These are phyloP conservation scores for Cebidichthys violaceus DNA, from an alignment of 2,113 vertebrate genomes.

Conservation along the genomic window DNA sequence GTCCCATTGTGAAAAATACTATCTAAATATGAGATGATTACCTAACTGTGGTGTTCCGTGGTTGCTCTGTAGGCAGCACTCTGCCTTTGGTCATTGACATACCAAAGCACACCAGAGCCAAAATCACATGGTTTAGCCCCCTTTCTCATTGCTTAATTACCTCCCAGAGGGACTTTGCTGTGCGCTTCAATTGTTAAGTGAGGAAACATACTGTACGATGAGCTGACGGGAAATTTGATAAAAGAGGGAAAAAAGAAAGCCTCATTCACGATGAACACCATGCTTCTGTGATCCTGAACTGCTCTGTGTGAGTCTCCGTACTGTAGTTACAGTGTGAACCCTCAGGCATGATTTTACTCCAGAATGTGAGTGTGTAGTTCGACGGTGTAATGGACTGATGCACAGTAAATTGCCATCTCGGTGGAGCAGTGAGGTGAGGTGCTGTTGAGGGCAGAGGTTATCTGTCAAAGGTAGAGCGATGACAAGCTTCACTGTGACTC, in stretches of 20 bases:
- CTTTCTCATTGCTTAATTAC: conserved; percentile 26
- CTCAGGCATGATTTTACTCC: not conserved
- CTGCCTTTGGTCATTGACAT: not conserved
- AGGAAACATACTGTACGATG: conserved; percentile 6
- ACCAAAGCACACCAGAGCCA: conserved; percentile 2
- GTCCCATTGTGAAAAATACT: not conserved
- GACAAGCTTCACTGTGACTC: conserved; percentile 16
- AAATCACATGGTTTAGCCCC: not conserved
- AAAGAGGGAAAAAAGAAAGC: not conserved
- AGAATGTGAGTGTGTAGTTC: not conserved
- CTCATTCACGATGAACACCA: not conserved
- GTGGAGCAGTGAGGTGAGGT: conserved; percentile 36
- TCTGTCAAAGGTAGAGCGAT: conserved; percentile 39
- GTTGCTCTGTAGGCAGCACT: not conserved
- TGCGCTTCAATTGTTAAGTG: not conserved
- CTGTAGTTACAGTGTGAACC: not conserved
- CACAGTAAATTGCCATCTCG: conserved; percentile 42
- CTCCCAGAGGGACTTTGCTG: conserved; percentile 21
- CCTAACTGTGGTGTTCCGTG: conserved; percentile 1
- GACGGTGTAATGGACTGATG: conserved; percentile 24
- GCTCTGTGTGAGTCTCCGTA: not conserved
- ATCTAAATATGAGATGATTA: conserved; percentile 4
- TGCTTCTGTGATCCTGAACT: not conserved
- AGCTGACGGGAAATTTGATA: conserved; percentile 3
- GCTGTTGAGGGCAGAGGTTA: conserved; percentile 24